A percentile compares a stretch with the other conserved stretches of the same genome.
Evolutionary conservation across 2,797 vertebrate genomes (phyloP).

Genomic region (Leptodactylus fallax): DNA sequence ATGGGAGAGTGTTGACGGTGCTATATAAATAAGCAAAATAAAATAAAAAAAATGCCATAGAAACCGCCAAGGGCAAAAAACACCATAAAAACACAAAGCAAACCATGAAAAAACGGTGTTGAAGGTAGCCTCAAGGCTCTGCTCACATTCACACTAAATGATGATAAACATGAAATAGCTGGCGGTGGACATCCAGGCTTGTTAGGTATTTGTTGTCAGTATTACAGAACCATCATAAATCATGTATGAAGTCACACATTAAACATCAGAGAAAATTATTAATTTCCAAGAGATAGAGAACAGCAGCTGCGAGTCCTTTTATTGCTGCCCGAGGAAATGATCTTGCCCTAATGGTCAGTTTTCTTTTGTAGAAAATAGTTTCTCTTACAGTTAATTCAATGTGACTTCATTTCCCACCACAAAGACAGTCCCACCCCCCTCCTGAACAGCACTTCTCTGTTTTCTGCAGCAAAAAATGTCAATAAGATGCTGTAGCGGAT

Average conservation of each 20-base stretch:
- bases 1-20: too few species aligned
- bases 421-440: not conserved
- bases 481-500: constrained; percentile 40
- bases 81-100: too few species aligned
- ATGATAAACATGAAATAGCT: not conserved
- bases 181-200: not conserved
- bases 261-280: constrained; percentile 32
- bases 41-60: too few species aligned
- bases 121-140: not conserved
- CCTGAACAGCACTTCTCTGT: not conserved
- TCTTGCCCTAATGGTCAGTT: constrained; percentile 25
- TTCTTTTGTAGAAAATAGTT: constrained; percentile 18
- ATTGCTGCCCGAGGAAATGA: constrained; percentile 16
- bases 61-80: too few species aligned
- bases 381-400: constrained; percentile 32
- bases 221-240: not conserved
- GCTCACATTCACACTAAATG: not conserved
- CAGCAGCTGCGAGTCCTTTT: constrained; percentile 7
- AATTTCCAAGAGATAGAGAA: constrained; percentile 20
- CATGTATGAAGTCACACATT: not conserved
- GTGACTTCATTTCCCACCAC: constrained; percentile 36
- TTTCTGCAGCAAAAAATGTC: constrained; percentile 14
- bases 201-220: not conserved
- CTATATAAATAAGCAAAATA: too few species aligned
- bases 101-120: too few species aligned